phyloP scores from a whole-genome alignment of 2,797 vertebrate species.

The Epinephelus malabaricus region DNA sequence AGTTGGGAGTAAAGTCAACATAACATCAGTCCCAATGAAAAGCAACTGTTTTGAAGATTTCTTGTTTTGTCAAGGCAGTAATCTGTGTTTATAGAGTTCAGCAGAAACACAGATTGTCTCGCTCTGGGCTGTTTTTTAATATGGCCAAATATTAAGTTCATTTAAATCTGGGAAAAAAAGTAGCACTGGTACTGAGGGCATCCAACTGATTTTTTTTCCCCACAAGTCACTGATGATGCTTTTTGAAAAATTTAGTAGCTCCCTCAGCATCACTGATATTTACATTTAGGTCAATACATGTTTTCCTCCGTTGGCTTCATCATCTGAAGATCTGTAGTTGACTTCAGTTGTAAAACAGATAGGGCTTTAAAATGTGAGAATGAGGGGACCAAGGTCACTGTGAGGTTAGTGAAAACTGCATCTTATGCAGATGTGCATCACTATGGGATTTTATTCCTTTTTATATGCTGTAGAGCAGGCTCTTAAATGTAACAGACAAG shows the following conservation, averaged over 20 bases:
- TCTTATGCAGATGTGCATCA: neutral
- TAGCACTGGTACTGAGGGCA: neutral
- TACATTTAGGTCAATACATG: neutral
- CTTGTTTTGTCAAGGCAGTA: constrained; percentile 3
- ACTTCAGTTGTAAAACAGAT: neutral
- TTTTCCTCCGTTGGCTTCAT: neutral
- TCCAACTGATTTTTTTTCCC: neutral
- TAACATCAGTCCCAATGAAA: neutral
- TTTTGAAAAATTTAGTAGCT: neutral
- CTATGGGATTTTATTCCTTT: neutral
- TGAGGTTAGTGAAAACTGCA: neutral
- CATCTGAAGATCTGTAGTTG: neutral
- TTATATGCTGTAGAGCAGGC: neutral
- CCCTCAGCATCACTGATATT: neutral
- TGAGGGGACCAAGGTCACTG: neutral
- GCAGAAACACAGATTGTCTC: constrained; percentile 10
- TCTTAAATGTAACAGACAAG: neutral
- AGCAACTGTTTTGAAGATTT: neutral
- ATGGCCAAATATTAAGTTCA: constrained; percentile 10
- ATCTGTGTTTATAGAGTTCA: constrained; percentile 9
- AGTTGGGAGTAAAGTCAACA: constrained; percentile 8
- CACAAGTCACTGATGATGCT: neutral
- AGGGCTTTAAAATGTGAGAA: neutral
- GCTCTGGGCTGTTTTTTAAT: constrained; percentile 6
- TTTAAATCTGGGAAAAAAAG: neutral